These are phyloP conservation scores for Protodeltote pygarga DNA, from an alignment of 2,888 invertebrate species.

Conservation along the genomic window DNA sequence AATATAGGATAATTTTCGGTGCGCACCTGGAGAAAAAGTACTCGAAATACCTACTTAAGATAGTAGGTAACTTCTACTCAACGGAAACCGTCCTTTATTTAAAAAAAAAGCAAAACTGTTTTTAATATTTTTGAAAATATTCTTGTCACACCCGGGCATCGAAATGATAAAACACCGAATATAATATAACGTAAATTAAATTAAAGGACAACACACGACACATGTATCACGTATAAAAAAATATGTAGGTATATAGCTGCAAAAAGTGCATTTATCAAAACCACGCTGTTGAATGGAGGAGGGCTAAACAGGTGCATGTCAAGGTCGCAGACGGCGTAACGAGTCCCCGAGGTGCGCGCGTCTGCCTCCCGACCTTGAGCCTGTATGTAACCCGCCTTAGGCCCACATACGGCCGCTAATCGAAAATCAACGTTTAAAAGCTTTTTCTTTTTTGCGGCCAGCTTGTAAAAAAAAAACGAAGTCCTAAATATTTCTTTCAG, in stretches of 20 bases:
- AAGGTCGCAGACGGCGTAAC: conserved; percentile 63
- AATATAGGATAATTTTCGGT: too few relatives aligned
- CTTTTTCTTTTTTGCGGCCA: conserved; percentile 24
- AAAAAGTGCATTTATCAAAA: conserved; percentile 47
- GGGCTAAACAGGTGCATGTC: conserved; percentile 61
- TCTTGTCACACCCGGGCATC: too few relatives aligned
- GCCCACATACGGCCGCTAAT: conserved; percentile 46
- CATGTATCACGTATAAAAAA: conserved; percentile 21
- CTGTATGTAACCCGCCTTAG: conserved; percentile 44
- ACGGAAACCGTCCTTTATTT: too few relatives aligned
- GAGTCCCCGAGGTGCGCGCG: conserved; percentile 50
- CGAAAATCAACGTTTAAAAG: conserved; percentile 42
- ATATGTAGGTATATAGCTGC: conserved; percentile 22
- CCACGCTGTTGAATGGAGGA: conserved; percentile 42
- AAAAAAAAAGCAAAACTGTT: too few relatives aligned
- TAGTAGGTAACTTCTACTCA: too few relatives aligned
- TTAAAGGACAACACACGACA: conserved; percentile 36
- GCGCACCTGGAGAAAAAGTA: too few relatives aligned
- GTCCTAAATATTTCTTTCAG: conserved; percentile 10
- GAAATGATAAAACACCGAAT: too few relatives aligned
- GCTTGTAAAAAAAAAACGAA: conserved; percentile 29
- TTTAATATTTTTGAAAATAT: too few relatives aligned
- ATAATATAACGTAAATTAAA: too few relatives aligned
- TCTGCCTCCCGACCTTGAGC: conserved; percentile 53
- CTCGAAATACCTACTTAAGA: too few relatives aligned